Conservation (phyloP, 2,797 vertebrate species). For the Lerista edwardsae region DNA sequence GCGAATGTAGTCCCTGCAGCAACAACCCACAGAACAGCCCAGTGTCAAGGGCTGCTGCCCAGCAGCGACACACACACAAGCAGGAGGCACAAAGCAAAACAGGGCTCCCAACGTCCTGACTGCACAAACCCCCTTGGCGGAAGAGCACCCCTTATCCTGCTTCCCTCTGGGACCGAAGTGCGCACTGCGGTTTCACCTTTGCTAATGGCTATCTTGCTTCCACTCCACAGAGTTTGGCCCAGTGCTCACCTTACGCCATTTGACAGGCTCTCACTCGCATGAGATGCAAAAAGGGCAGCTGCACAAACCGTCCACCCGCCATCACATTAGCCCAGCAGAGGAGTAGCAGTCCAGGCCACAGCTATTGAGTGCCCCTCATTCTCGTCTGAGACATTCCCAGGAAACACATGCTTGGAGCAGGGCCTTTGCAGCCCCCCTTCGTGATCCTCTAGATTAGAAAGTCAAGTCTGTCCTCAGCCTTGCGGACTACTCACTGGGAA, state of each 20-base stretch:
- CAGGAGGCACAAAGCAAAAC: not conserved
- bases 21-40: not conserved
- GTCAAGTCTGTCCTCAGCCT: constrained; percentile 38
- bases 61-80: too few relatives aligned
- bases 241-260: not conserved
- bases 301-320: not conserved
- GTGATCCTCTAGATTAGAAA: too few relatives aligned
- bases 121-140: not conserved
- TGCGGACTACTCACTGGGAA: constrained; percentile 75
- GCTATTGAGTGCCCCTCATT: not conserved
- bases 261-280: not conserved
- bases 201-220: not conserved
- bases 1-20: constrained; percentile 81
- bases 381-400: not conserved
- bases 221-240: not conserved
- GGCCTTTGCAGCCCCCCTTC: not conserved
- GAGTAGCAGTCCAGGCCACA: not conserved
- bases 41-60: not conserved
- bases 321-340: not conserved
- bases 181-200: not conserved
- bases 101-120: not conserved
- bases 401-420: too few relatives aligned
- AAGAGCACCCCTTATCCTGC: too few relatives aligned
- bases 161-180: too few relatives aligned
- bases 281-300: not conserved